Evolutionary conservation across 2,113 vertebrate species (phyloP), one percentile per base, ranked within the genome.

Genomic region (Otis tarda): DNA sequence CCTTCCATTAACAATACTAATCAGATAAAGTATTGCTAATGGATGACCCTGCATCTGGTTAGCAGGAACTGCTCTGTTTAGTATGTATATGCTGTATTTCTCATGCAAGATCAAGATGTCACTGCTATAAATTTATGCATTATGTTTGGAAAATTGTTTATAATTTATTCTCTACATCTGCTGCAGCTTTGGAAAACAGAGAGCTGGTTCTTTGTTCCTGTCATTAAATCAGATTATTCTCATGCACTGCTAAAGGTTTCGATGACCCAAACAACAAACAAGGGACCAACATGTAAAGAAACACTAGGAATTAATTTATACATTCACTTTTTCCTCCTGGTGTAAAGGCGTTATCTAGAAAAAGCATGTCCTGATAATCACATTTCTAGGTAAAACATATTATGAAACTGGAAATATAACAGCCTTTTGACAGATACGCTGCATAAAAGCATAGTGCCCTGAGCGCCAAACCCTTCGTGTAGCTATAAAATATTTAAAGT

Each of bases 1-100:
- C 89, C 83, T 97, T 94, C 87, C 94, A 97, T 95, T 96, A 96
- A 95, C 92, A 93, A 94, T 79, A 95, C 90, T 93, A 97, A 97
- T 96, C 90, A 96, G 93, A 95, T 96, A 91, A 96, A 96, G 87
- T 93, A 90, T 87, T 89, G 81, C 90, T 97, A 96, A 97, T 95
- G 94, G 95, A 93, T 90, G 82, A 90, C 88, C 89, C 60, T 60
- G 81, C 89, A 94, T 91, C 93, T 96, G 96, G 77, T 87, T 79
- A 89, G 50, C 57, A 59, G 31, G 68, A 96, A 84, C 83, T 68
- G 56, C 3, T 84, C 83, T 86, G 43, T 49, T 96, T 88, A 94
- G 71, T 55, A 89, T 82, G 90, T 57, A 78, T 71, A 75, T 25
- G 33, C 52, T 75, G 52, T 73, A 64, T 63, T 95, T 91, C 85